Evolutionary conservation across 1,140 invertebrate species (phyloP).

Genomic region (Acarapis woodi): DNA sequence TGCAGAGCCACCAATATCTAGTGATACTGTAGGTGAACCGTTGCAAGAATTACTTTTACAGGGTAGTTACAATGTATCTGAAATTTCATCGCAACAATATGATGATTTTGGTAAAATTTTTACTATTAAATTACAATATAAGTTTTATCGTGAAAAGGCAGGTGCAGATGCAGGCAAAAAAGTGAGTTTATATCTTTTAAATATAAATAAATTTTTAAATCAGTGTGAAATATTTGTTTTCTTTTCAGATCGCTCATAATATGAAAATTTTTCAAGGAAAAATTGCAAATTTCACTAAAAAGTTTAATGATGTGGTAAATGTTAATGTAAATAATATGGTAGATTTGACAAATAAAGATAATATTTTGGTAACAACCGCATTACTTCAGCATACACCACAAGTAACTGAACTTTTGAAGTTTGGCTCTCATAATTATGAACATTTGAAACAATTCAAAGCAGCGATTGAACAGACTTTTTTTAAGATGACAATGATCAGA

Average conservation of each 20-base stretch:
- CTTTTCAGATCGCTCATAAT: conserved; percentile 78
- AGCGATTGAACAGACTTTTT: conserved; percentile 23
- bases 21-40: too few species aligned
- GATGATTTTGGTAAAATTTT: conserved; percentile 98
- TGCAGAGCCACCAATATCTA: too few species aligned
- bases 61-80: conserved; percentile 18
- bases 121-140: conserved; percentile 88
- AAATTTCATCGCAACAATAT: conserved; percentile 69
- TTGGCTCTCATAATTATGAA: conserved; percentile 61
- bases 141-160: conserved; percentile 91
- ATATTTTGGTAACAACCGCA: conserved; percentile 63
- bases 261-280: conserved; percentile 49
- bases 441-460: conserved; percentile 65
- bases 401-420: conserved; percentile 80
- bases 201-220: too few species aligned
- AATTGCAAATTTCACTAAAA: conserved; percentile 31
- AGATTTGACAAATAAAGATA: too few species aligned
- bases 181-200: too few species aligned
- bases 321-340: too few species aligned
- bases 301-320: conserved; percentile 52
- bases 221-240: too few species aligned
- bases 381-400: conserved; percentile 89
- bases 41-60: conserved; percentile 15
- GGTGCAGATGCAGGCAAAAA: too few species aligned
- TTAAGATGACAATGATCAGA: conserved; percentile 44